Evolutionary conservation across 2,888 invertebrate species (phyloP).

Genomic region (Amblyjoppa fuscipennis): DNA sequence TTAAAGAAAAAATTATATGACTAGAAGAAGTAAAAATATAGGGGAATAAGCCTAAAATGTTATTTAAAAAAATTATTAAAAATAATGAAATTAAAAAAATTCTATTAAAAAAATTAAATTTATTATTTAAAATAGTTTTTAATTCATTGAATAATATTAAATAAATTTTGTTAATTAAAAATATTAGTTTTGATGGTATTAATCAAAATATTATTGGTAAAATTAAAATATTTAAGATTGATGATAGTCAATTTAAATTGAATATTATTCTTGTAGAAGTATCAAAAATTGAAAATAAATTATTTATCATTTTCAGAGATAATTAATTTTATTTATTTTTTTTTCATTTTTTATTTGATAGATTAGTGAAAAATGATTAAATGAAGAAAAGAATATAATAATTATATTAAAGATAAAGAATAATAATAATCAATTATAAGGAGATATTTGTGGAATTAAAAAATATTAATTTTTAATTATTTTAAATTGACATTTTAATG

Average conservation of each 20-base stretch:
- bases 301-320: constrained; percentile 87
- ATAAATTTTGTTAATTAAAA: constrained; percentile 55
- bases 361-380: constrained; percentile 79
- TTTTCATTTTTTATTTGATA: constrained; percentile 67
- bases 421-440: constrained; percentile 86
- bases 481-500: constrained; percentile 76
- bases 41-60: constrained; percentile 90
- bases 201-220: constrained; percentile 82
- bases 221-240: constrained; percentile 81
- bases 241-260: constrained; percentile 88
- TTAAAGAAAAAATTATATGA: constrained; percentile 88
- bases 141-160: constrained; percentile 86
- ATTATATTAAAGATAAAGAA: constrained; percentile 83
- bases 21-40: constrained; percentile 91
- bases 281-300: constrained; percentile 90
- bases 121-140: constrained; percentile 86
- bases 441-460: constrained; percentile 90
- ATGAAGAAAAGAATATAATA: constrained; percentile 85
- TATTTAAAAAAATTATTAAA: constrained; percentile 88
- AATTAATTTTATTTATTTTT: constrained; percentile 72
- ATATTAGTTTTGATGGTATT: constrained; percentile 81
- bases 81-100: constrained; percentile 87
- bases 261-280: constrained; percentile 86
- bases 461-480: constrained; percentile 85
- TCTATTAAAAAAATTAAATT: constrained; percentile 84